A percentile compares a stretch with the other conserved stretches of the same genome.
phyloP scores from a whole-genome alignment of 2,797 vertebrate genomes.

The Chaenodraco wilsoni region DNA sequence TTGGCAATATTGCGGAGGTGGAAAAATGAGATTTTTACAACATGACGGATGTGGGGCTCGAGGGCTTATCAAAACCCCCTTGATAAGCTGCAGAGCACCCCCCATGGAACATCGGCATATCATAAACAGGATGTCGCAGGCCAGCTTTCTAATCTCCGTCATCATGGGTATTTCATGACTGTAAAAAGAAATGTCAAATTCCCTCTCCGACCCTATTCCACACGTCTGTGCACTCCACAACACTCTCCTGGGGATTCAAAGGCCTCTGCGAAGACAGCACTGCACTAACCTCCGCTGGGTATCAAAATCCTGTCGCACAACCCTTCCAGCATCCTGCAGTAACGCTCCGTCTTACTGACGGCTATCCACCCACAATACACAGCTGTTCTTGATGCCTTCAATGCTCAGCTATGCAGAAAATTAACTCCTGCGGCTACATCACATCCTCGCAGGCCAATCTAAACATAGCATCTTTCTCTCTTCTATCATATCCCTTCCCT shows the following conservation, averaged over 20 bases:
- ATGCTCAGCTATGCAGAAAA: constrained; percentile 83
- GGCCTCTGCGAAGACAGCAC: constrained; percentile 22
- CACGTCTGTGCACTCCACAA: constrained; percentile 10
- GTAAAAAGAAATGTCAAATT: constrained; percentile 9
- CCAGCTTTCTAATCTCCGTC: neutral
- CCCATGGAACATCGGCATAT: neutral
- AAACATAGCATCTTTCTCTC: constrained; percentile 39
- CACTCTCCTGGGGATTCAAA: constrained; percentile 31
- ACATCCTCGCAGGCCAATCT: constrained; percentile 47
- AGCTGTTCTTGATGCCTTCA: constrained; percentile 68
- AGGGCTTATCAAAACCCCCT: neutral
- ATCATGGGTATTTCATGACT: constrained; percentile 25
- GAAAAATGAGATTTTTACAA: too few species aligned
- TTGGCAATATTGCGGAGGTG: too few species aligned
- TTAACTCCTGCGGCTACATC: constrained; percentile 73
- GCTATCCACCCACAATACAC: constrained; percentile 34
- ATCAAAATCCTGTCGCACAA: constrained; percentile 40
- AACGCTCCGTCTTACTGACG: constrained; percentile 44
- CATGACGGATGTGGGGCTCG: too few species aligned
- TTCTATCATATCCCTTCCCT: constrained; percentile 21
- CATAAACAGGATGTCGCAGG: neutral
- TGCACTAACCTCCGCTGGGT: constrained; percentile 47
- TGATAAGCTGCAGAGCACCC: neutral
- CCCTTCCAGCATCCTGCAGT: constrained; percentile 45
- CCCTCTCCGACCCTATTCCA: constrained; percentile 29